Evolutionary conservation across 1,140 invertebrate species (phyloP).

Genomic region (Cylas formicarius): DNA sequence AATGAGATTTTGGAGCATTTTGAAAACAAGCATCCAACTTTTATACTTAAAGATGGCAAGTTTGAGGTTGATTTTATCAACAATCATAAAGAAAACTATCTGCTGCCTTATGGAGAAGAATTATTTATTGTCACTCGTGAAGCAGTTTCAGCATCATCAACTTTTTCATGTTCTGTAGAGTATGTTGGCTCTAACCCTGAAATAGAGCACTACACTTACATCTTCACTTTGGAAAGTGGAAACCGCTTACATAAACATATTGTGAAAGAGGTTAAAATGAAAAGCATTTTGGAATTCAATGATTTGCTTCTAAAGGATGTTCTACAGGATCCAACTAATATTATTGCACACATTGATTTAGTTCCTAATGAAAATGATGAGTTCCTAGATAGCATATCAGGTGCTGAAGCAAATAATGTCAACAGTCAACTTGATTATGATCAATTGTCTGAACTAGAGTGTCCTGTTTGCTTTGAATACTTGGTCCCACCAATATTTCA

Average conservation of each 20-base stretch:
- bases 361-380: slow-evolving; percentile 4
- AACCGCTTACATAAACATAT: slow-evolving; percentile 4
- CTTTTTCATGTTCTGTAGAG: slow-evolving; percentile 15
- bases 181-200: slow-evolving; percentile 8
- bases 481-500: slow-evolving; percentile 66
- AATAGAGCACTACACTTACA: slow-evolving; percentile 8
- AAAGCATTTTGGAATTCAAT: background rate
- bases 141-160: slow-evolving; percentile 7
- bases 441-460: slow-evolving; percentile 1
- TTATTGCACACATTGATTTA: slow-evolving; percentile 14
- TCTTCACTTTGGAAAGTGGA: slow-evolving; percentile 13
- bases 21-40: slow-evolving; percentile 13
- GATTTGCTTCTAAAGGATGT: slow-evolving; percentile 1
- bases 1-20: slow-evolving; percentile 16
- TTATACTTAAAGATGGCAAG: slow-evolving; percentile 13
- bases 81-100: slow-evolving; percentile 18
- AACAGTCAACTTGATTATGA: background rate
- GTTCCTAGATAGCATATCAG: background rate
- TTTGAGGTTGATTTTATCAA: slow-evolving; percentile 24
- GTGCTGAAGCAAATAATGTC: background rate
- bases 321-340: slow-evolving; percentile 13
- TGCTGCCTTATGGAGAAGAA: slow-evolving; percentile 19
- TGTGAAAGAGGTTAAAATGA: slow-evolving; percentile 8
- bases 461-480: slow-evolving; percentile 57
- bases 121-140: slow-evolving; percentile 16